A percentile compares a stretch with the other conserved stretches of the same genome.
Conservation (phyloP, 2,113 vertebrate species). For the Mobula birostris region DNA sequence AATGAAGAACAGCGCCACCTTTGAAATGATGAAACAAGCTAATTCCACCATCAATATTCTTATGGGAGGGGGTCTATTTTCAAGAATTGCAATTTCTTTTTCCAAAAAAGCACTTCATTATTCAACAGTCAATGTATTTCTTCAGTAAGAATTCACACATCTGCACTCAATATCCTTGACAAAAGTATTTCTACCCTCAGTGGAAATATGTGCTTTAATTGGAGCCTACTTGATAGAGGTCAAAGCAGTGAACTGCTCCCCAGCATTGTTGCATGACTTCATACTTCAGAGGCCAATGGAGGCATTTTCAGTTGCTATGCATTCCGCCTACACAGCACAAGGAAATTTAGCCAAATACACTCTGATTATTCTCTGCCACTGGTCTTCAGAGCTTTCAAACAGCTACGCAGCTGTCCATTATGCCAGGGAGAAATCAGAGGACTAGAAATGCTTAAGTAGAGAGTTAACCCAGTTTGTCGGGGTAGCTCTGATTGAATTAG, state of each 20-base stretch:
- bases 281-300: constrained; percentile 24
- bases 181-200: neutral
- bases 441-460: neutral
- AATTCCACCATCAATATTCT: neutral
- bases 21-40: neutral
- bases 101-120: neutral
- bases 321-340: constrained; percentile 4
- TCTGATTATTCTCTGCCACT: neutral
- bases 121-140: neutral
- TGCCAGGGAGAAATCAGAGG: neutral
- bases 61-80: neutral
- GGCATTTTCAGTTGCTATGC: neutral
- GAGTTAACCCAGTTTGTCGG: neutral
- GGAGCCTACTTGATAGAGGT: constrained; percentile 6
- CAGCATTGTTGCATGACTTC: constrained; percentile 15
- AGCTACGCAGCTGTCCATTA: neutral
- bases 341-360: neutral
- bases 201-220: neutral
- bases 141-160: neutral
- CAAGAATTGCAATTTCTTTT: neutral
- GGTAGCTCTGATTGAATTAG: neutral
- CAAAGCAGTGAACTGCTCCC: neutral
- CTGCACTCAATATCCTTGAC: neutral
- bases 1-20: neutral
- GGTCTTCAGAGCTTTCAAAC: neutral